Conservation (phyloP, 2,113 vertebrate species). For the Upupa epops region DNA sequence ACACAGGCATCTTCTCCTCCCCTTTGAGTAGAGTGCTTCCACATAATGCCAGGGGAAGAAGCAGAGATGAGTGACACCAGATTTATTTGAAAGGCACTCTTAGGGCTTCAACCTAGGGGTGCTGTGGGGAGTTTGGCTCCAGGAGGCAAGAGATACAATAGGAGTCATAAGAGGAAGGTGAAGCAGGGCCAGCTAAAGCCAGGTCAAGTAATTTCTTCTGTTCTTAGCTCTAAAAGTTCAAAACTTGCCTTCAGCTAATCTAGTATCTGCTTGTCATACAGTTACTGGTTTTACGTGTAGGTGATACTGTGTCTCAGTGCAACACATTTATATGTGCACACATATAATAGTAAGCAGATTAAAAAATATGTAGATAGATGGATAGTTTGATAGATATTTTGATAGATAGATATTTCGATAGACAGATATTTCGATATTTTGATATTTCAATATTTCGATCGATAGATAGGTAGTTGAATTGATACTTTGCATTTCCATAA, state of each 20-base stretch:
- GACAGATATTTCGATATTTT: no score
- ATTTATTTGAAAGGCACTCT: constrained; percentile 58
- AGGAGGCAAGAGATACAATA: constrained; percentile 11
- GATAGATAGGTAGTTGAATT: no score
- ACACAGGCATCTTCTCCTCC: not conserved
- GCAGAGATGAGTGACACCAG: constrained; percentile 45
- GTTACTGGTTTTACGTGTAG: constrained; percentile 10
- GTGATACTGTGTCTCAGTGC: not conserved
- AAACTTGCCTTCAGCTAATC: constrained; percentile 31
- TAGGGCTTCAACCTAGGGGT: constrained; percentile 18
- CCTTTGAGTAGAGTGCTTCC: not conserved
- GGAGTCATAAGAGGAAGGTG: constrained; percentile 19
- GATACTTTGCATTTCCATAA: not conserved
- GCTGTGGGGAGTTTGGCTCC: constrained; percentile 40
- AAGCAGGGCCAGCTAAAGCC: constrained; percentile 37
- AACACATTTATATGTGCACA: not conserved
- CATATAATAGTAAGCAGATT: not conserved
- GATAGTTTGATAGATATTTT: no score
- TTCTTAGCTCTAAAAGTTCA: constrained; percentile 41
- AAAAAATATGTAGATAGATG: not conserved
- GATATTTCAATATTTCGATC: no score
- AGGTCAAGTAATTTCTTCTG: constrained; percentile 37
- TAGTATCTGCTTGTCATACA: constrained; percentile 8
- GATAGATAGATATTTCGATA: no score
- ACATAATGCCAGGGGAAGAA: not conserved